Conservation (phyloP, 1,140 invertebrate species). For the Aphis gossypii region DNA sequence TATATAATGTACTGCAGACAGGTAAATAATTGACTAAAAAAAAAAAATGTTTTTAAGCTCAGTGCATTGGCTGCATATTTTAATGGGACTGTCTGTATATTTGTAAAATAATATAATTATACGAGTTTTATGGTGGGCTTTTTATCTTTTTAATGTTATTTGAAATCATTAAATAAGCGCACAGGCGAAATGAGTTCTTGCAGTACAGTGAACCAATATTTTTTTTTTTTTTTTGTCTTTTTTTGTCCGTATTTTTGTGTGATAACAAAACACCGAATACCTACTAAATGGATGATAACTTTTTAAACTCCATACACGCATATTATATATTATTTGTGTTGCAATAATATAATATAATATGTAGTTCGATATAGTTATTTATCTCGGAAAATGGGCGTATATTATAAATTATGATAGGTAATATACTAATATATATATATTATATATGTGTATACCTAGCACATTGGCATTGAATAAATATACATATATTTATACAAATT, state of each 20-base stretch:
- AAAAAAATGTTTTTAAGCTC: not conserved
- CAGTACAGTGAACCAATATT: not conserved
- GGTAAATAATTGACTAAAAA: not conserved
- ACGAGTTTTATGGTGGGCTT: not conserved
- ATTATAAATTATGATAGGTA: not conserved
- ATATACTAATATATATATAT: not conserved
- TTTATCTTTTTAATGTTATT: not conserved
- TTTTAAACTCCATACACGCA: not conserved
- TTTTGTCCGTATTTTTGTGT: not conserved
- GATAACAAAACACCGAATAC: not conserved
- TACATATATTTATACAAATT: not conserved
- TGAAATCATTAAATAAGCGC: not conserved
- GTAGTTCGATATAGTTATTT: not conserved
- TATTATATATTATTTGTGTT: not conserved
- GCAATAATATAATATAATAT: not conserved
- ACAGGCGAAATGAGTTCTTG: not conserved
- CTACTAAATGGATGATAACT: not conserved
- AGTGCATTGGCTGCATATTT: not conserved
- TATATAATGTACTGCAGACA: not conserved
- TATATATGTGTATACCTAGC: not conserved
- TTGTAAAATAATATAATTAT: not conserved
- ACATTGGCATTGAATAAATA: not conserved
- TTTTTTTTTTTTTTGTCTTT: not conserved
- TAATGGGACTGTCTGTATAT: not conserved
- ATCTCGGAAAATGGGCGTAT: not conserved